A percentile compares a stretch with the other conserved stretches of the same genome.
Evolutionary conservation across 2,797 vertebrate species (phyloP).

Genomic region (Hoplostethus atlanticus): DNA sequence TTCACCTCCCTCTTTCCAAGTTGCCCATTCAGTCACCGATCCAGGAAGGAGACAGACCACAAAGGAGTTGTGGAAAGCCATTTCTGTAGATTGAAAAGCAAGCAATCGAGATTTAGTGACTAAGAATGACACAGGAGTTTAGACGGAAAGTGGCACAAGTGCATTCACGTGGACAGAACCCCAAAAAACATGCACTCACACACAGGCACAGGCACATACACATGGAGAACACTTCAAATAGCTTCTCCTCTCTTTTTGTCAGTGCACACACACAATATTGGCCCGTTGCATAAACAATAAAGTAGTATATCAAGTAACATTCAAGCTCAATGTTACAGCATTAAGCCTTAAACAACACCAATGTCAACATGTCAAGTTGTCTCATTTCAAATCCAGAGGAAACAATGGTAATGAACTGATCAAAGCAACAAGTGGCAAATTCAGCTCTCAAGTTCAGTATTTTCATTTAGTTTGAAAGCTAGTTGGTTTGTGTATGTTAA

Average conservation of each 20-base stretch:
- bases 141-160: conserved; percentile 53
- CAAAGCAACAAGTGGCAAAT: too few relatives aligned
- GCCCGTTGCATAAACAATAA: conserved; percentile 13
- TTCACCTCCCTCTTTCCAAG: conserved; percentile 67
- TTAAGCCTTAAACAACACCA: conserved; percentile 29
- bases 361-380: conserved; percentile 12
- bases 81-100: conserved; percentile 68
- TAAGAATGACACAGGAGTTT: conserved; percentile 61
- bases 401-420: too few relatives aligned
- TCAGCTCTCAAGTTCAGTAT: too few relatives aligned
- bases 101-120: conserved; percentile 68
- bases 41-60: conserved; percentile 58
- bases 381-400: neutral
- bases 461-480: too few relatives aligned
- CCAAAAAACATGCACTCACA: conserved; percentile 1
- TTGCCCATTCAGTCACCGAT: conserved; percentile 59
- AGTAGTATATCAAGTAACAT: conserved; percentile 24
- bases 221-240: neutral
- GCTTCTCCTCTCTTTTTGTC: conserved; percentile 25
- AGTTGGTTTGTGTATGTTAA: too few relatives aligned
- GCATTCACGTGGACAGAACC: conserved; percentile 46
- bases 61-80: conserved; percentile 76
- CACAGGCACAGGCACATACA: neutral
- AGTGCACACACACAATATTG: conserved; percentile 23
- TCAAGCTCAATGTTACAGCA: conserved; percentile 19